Evolutionary conservation across 1,140 invertebrate genomes (phyloP).

Genomic region (Tetramorium simillimum): DNA sequence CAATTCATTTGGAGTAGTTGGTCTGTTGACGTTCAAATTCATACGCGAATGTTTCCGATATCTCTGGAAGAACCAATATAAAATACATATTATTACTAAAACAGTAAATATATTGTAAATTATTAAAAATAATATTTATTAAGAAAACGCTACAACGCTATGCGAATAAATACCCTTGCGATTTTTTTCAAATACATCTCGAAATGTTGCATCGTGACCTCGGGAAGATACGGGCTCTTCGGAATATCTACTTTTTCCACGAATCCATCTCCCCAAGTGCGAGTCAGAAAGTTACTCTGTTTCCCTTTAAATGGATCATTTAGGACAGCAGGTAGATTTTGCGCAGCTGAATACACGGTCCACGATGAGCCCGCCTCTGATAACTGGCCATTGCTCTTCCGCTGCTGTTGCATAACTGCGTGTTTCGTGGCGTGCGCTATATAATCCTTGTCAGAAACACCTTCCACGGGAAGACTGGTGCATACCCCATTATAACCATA

Average conservation of each 20-base stretch:
- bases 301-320: conserved; percentile 97
- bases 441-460: conserved; percentile 95
- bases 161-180: conserved; percentile 76
- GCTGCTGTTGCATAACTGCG: conserved; percentile 88
- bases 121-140: conserved; percentile 13
- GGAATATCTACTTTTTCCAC: conserved; percentile 92
- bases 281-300: conserved; percentile 97
- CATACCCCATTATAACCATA: conserved; percentile 96
- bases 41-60: conserved; percentile 84
- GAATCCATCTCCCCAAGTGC: conserved; percentile 98
- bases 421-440: conserved; percentile 94
- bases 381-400: conserved; percentile 81
- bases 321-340: conserved; percentile 98
- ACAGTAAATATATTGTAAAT: background rate
- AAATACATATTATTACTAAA: background rate
- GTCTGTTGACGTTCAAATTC: conserved; percentile 79
- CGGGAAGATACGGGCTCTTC: conserved; percentile 92
- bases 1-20: conserved; percentile 82
- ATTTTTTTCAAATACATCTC: conserved; percentile 94
- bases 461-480: conserved; percentile 93
- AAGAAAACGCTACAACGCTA: background rate
- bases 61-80: conserved; percentile 80
- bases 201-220: conserved; percentile 94
- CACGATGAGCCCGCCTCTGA: conserved; percentile 87
- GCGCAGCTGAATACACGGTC: conserved; percentile 93